Percentiles rank a stretch among this genome's conserved stretches.
phyloP scores from a whole-genome alignment of 2,888 invertebrate genomes.

The Heteromurus nitidus region DNA sequence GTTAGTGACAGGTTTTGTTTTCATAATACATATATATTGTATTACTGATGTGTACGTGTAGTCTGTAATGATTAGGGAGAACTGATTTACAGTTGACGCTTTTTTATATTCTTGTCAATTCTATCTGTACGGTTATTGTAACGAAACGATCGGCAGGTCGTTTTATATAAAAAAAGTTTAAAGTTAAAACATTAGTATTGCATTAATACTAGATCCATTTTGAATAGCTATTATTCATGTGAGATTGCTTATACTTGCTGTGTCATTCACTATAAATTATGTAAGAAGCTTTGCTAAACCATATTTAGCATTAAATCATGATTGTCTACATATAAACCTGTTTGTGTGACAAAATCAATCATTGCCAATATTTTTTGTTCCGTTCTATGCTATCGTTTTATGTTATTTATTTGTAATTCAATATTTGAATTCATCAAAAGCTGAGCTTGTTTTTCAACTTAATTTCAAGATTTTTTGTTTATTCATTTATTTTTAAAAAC shows the following conservation, averaged over 20 bases:
- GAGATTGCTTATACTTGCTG: slow-evolving; percentile 60
- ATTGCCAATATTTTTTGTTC: slow-evolving; percentile 61
- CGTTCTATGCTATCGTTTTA: slow-evolving; percentile 17
- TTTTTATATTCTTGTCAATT: slow-evolving; percentile 64
- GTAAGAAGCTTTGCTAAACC: slow-evolving; percentile 54
- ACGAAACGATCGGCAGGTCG: neutral
- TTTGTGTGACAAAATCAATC: slow-evolving; percentile 45
- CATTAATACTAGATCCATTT: neutral
- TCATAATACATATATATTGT: slow-evolving; percentile 22
- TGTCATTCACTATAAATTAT: slow-evolving; percentile 55
- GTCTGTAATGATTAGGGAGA: slow-evolving; percentile 47
- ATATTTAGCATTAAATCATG: slow-evolving; percentile 57
- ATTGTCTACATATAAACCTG: slow-evolving; percentile 33
- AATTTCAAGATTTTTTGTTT: neutral
- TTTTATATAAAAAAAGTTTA: neutral
- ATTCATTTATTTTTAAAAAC: neutral
- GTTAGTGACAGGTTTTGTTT: slow-evolving; percentile 37
- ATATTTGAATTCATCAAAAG: slow-evolving; percentile 42
- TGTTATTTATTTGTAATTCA: slow-evolving; percentile 53
- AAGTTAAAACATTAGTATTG: slow-evolving; percentile 14
- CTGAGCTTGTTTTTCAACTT: slow-evolving; percentile 51
- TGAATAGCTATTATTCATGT: slow-evolving; percentile 42
- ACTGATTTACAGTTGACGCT: slow-evolving; percentile 64
- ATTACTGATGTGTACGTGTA: slow-evolving; percentile 29
- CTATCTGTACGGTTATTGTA: slow-evolving; percentile 40